These are phyloP conservation scores for Erythrocercus mccallii DNA, from an alignment of 2,113 vertebrate species.

Conservation along the genomic window DNA sequence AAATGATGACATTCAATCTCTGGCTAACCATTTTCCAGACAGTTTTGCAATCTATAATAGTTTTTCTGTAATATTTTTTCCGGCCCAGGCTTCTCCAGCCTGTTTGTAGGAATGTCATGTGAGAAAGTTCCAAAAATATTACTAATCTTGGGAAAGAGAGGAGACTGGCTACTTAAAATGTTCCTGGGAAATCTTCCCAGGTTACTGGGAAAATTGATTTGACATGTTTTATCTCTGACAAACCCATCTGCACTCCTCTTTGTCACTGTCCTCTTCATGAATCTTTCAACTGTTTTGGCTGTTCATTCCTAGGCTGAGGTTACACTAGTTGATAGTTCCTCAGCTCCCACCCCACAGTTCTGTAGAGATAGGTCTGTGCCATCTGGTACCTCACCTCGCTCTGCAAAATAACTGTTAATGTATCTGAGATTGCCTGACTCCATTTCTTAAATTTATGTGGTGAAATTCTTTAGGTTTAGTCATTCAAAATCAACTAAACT, in stretches of 20 bases:
- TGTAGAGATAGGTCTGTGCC: not conserved
- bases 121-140: not conserved
- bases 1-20: not conserved
- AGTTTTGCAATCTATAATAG: not conserved
- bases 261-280: not conserved
- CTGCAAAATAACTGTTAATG: not conserved
- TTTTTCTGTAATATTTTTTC: not conserved
- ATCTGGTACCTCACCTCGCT: not conserved
- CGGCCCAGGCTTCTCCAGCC: not conserved
- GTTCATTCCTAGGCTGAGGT: not conserved
- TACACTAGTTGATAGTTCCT: not conserved
- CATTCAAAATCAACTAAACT: not conserved
- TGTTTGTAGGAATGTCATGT: not conserved
- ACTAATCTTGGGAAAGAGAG: not conserved
- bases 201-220: not conserved
- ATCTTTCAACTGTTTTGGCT: not conserved
- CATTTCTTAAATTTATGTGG: not conserved
- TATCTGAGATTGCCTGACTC: not conserved
- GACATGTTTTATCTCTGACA: not conserved
- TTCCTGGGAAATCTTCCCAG: not conserved
- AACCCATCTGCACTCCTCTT: not conserved
- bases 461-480: not conserved
- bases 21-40: not conserved
- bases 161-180: not conserved
- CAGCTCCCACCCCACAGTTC: not conserved